A percentile compares a stretch with the other conserved stretches of the same genome.
These are phyloP conservation scores for Saguinus imperator DNA, from an alignment of 2,113 vertebrate species.

Conservation along the genomic window DNA sequence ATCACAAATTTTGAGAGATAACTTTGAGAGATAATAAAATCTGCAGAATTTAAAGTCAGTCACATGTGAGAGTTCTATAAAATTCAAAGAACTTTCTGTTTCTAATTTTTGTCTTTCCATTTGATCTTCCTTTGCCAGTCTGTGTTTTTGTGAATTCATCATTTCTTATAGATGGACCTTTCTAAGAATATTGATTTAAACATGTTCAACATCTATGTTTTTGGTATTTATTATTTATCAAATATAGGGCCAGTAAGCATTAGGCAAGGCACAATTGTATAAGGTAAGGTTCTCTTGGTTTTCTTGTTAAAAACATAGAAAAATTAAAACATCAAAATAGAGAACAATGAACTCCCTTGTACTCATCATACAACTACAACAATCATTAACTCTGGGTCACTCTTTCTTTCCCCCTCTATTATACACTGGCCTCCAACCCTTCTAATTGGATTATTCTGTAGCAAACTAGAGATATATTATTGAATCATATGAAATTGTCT, in stretches of 20 bases:
- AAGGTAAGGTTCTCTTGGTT: background rate
- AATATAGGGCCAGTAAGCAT: background rate
- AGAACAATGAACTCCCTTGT: background rate
- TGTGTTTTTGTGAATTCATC: background rate
- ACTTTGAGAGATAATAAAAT: background rate
- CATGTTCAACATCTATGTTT: background rate
- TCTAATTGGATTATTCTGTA: background rate
- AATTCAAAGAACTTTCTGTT: background rate
- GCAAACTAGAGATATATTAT: background rate
- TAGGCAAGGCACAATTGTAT: background rate
- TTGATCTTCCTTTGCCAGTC: background rate
- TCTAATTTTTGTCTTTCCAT: conserved; percentile 2
- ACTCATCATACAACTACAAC: background rate
- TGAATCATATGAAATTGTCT: background rate
- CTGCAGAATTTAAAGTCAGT: background rate
- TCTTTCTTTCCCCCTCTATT: background rate
- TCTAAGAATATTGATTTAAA: background rate
- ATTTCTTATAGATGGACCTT: background rate
- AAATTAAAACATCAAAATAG: conserved; percentile 26
- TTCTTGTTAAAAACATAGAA: background rate
- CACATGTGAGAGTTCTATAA: background rate
- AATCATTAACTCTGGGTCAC: background rate
- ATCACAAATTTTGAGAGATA: background rate
- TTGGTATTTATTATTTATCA: background rate
- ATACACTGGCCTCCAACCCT: background rate